Base-by-base conservation (phyloP, 1,140 invertebrate genomes). In the Drosophila fuyamai region DNA sequence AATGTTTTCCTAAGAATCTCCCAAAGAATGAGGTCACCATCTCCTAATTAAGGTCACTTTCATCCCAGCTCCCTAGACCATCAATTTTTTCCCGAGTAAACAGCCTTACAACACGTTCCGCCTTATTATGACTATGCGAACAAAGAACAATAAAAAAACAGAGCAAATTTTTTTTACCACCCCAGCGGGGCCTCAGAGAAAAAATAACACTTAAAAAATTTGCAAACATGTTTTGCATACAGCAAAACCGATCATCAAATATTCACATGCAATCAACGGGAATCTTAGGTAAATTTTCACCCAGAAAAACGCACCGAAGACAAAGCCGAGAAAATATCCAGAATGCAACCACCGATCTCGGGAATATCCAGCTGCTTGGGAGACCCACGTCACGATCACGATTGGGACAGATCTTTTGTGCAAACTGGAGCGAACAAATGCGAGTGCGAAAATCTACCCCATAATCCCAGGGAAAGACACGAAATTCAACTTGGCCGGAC, bases 211-310 rank as follows among this genome's bases (percentile, higher is more conserved):
- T 83, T 89, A 83, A 89, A 84, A 89, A 89, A 89, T 88, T 83
- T 89, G 84, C 84, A 88, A 88, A 88, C 84, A 83, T 89, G 80
- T 84, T 89, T 89, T 89, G 84, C 84, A 89, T 89, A 75, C 62
- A 81, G 60, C 44, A 65, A 80, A 83, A 78, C 80, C 84, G 67
- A 89, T 78, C 76, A 67, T 75, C 68, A 84, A 88, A 89, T 78
- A 89, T 81, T 89, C 84, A 71, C 84, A 78, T 63, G 68, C 48
- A 50, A 50, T 18, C 57, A 65, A 35, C 16, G 35, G 4, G 5
- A 36, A 43, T 58, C 68, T 55, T 68, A 51, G 73, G 73, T 60
- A 65, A 62, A 50, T 59, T 54, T 53, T 38, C 46, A 32, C 50
- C 66, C 41, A 54, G 46, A 56, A 56, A 36, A 62, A 58, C 35